phyloP scores from a whole-genome alignment of 2,113 vertebrate species.

The Pica pica region DNA sequence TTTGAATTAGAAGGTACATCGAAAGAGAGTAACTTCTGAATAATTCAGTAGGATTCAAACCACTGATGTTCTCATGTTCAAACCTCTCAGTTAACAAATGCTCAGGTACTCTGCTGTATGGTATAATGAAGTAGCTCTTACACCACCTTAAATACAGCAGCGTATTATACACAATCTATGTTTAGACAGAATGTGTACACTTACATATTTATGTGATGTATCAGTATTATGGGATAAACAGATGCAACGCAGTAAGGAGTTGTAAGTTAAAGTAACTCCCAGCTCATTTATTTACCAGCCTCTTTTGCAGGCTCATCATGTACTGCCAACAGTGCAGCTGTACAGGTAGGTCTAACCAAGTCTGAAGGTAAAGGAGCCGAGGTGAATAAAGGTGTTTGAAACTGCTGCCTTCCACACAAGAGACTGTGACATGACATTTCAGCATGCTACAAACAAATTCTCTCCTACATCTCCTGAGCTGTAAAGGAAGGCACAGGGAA shows the following conservation, averaged over 20 bases:
- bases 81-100: not conserved
- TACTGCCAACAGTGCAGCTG: not conserved
- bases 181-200: not conserved
- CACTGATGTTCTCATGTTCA: not conserved
- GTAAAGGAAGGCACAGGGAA: not conserved
- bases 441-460: not conserved
- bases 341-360: not conserved
- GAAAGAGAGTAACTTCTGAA: not conserved
- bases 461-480: not conserved
- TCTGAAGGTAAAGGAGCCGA: not conserved
- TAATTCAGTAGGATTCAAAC: not conserved
- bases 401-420: not conserved
- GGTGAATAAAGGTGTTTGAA: not conserved
- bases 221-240: not conserved
- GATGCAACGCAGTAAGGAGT: not conserved
- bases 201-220: not conserved
- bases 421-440: not conserved
- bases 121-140: not conserved
- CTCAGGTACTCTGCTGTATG: not conserved
- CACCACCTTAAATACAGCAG: not conserved
- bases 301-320: not conserved
- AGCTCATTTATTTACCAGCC: not conserved
- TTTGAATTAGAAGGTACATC: not conserved
- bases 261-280: not conserved
- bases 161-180: not conserved